A percentile compares a stretch with the other conserved stretches of the same genome.
Conservation (phyloP, 2,113 vertebrate species). For the Herpetotheres cachinnans region DNA sequence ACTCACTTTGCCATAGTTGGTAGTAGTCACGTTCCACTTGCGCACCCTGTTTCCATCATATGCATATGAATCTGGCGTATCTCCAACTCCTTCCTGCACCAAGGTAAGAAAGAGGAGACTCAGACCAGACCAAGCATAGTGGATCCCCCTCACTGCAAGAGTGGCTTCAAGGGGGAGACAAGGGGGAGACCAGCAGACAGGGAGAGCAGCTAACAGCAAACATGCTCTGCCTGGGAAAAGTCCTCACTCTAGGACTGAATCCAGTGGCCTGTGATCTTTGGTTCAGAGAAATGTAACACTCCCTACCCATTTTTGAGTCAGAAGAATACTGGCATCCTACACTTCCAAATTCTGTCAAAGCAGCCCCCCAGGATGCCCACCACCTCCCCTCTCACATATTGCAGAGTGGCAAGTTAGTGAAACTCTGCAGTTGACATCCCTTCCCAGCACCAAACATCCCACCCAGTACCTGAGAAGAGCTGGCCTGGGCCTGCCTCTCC, state of each 20-base stretch:
- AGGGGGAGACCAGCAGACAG: not conserved
- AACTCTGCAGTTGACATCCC: not conserved
- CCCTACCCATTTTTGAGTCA: not conserved
- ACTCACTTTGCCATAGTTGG: slow-evolving; percentile 96
- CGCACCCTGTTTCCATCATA: slow-evolving; percentile 96
- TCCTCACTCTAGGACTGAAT: not conserved
- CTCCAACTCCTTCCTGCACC: slow-evolving; percentile 92
- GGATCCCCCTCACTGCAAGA: not conserved
- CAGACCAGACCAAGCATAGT: not conserved
- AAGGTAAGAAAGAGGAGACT: not conserved
- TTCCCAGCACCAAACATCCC: not conserved
- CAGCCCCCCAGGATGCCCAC: not conserved
- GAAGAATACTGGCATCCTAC: not conserved
- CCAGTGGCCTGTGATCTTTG: not conserved
- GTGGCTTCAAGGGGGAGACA: not conserved
- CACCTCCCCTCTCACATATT: not conserved
- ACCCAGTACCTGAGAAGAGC: not conserved
- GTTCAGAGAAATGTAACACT: not conserved
- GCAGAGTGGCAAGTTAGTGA: not conserved
- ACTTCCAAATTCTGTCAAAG: not conserved
- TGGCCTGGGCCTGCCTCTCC: not conserved
- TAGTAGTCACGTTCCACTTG: slow-evolving; percentile 98
- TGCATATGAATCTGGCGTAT: slow-evolving; percentile 93
- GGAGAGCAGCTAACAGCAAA: not conserved
- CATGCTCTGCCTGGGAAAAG: not conserved